These are phyloP conservation scores for Channa maculata DNA, from an alignment of 2,113 vertebrate species.

Conservation along the genomic window DNA sequence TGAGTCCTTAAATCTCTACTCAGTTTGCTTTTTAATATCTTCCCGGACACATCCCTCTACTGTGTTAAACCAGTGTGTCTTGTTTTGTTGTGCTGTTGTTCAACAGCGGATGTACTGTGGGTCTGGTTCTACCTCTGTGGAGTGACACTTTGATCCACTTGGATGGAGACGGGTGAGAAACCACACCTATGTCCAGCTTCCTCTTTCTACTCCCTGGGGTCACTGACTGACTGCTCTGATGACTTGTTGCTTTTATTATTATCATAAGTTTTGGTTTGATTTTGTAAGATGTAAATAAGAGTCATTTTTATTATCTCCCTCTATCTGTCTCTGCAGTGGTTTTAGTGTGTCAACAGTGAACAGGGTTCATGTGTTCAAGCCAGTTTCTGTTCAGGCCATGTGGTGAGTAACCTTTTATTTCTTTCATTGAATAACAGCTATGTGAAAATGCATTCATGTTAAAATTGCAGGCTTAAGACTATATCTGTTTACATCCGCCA, in stretches of 20 bases:
- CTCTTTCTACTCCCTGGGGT: constrained; percentile 16
- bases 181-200: constrained; percentile 32
- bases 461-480: neutral
- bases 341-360: constrained; percentile 97
- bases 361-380: constrained; percentile 97
- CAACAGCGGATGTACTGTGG: constrained; percentile 90
- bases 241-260: neutral
- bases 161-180: constrained; percentile 97
- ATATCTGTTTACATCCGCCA: neutral
- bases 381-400: constrained; percentile 98
- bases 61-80: neutral
- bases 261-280: neutral
- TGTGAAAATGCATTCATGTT: constrained; percentile 4
- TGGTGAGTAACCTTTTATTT: constrained; percentile 85
- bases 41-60: too few relatives aligned
- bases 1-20: neutral
- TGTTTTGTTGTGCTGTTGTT: constrained; percentile 12
- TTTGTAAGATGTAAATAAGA: neutral
- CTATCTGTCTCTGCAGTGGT: constrained; percentile 77
- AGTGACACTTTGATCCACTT: constrained; percentile 97
- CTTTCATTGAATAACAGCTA: neutral
- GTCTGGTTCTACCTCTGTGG: constrained; percentile 97
- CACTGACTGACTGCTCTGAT: constrained; percentile 7
- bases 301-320: neutral
- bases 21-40: neutral